phyloP scores from a whole-genome alignment of 2,113 vertebrate genomes.

The Sturnus vulgaris region DNA sequence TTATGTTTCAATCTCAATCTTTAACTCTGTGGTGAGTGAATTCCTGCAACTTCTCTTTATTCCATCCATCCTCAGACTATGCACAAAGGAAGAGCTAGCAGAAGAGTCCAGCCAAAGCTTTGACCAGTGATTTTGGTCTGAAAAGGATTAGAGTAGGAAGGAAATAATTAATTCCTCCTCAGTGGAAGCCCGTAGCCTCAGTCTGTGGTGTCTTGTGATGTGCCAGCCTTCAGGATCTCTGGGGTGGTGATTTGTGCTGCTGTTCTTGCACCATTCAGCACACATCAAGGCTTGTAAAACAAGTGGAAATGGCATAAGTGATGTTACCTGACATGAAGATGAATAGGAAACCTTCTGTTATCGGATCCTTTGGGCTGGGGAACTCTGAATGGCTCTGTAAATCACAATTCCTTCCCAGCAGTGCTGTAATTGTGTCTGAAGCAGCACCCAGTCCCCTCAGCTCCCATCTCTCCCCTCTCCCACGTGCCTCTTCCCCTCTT shows the following conservation, averaged over 20 bases:
- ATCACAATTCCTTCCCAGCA: background rate
- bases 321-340: background rate
- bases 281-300: background rate
- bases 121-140: background rate
- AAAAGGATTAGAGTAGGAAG: background rate
- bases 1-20: background rate
- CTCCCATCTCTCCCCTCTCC: background rate
- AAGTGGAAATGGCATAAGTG: background rate
- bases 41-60: background rate
- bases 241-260: background rate
- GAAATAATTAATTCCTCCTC: background rate
- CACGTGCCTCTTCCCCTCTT: rapidly evolving
- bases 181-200: background rate
- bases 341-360: background rate
- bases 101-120: background rate
- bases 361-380: background rate
- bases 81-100: background rate
- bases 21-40: background rate
- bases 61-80: background rate
- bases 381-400: background rate
- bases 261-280: background rate
- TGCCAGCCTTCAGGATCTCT: background rate
- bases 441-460: background rate
- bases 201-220: background rate
- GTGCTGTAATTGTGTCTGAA: background rate